Evolutionary conservation across 2,888 invertebrate species (phyloP).

Genomic region (Choristoneura rosaceana): DNA sequence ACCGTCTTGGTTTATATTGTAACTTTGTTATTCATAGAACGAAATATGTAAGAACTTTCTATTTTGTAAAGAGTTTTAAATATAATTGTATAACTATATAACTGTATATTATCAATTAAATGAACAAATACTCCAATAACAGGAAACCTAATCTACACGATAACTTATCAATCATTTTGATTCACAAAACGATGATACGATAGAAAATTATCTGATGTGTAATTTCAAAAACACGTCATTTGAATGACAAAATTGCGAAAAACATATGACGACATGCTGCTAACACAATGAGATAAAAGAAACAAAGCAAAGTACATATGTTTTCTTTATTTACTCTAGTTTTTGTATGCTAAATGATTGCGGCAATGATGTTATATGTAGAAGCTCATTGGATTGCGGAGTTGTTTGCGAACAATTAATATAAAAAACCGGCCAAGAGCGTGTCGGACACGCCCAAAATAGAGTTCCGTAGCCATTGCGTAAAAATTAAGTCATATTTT

Average conservation of each 20-base stretch:
- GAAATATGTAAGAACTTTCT: background rate
- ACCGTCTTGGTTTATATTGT: slow-evolving; percentile 3
- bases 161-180: slow-evolving; percentile 4
- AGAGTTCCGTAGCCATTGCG: too few species aligned
- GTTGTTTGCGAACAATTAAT: too few species aligned
- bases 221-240: background rate
- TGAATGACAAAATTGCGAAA: background rate
- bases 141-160: slow-evolving; percentile 2
- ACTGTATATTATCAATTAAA: background rate
- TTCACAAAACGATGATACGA: background rate
- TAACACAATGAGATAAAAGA: too few species aligned
- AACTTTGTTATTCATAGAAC: background rate
- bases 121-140: background rate
- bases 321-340: too few species aligned
- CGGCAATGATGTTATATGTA: too few species aligned
- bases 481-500: too few species aligned
- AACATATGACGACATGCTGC: background rate
- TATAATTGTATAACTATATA: background rate
- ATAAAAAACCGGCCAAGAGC: too few species aligned
- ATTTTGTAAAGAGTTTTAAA: background rate
- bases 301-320: background rate
- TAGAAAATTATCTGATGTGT: background rate
- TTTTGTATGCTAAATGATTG: too few species aligned
- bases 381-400: too few species aligned
- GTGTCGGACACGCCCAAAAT: too few species aligned